phyloP scores from a whole-genome alignment of 2,113 vertebrate genomes.

The Panthera uncia region DNA sequence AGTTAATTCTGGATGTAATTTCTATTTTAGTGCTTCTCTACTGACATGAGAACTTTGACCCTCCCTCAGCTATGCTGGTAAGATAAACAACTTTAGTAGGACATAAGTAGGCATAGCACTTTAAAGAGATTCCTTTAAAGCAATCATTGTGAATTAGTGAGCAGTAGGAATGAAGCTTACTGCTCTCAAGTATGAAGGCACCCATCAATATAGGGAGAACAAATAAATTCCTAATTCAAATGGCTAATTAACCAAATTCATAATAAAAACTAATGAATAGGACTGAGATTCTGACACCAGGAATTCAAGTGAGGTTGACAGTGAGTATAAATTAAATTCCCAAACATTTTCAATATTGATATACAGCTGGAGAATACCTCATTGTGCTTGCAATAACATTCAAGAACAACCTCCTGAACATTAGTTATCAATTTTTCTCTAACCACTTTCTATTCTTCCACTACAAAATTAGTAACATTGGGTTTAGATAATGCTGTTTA shows the following conservation, averaged over 20 bases:
- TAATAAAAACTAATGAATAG: slow-evolving; percentile 26
- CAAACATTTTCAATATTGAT: neutral
- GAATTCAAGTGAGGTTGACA: slow-evolving; percentile 22
- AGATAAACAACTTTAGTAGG: slow-evolving; percentile 37
- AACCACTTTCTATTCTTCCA: neutral
- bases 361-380: neutral
- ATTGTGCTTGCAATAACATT: neutral
- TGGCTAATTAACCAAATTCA: neutral
- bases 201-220: neutral
- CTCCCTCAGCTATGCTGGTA: neutral
- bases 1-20: slow-evolving; percentile 40
- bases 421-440: neutral
- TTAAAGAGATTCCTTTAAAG: slow-evolving; percentile 46
- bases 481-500: slow-evolving; percentile 23
- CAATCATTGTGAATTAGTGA: slow-evolving; percentile 7
- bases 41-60: slow-evolving; percentile 22
- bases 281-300: neutral
- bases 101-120: neutral
- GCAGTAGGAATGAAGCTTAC: slow-evolving; percentile 21
- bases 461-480: neutral
- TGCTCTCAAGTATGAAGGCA: slow-evolving; percentile 15
- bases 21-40: slow-evolving; percentile 32
- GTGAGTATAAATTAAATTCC: slow-evolving; percentile 41
- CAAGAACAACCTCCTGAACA: slow-evolving; percentile 25
- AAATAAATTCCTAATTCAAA: slow-evolving; percentile 38